These are phyloP conservation scores for Knipowitschia caucasica DNA, from an alignment of 2,797 vertebrate species.

Conservation along the genomic window DNA sequence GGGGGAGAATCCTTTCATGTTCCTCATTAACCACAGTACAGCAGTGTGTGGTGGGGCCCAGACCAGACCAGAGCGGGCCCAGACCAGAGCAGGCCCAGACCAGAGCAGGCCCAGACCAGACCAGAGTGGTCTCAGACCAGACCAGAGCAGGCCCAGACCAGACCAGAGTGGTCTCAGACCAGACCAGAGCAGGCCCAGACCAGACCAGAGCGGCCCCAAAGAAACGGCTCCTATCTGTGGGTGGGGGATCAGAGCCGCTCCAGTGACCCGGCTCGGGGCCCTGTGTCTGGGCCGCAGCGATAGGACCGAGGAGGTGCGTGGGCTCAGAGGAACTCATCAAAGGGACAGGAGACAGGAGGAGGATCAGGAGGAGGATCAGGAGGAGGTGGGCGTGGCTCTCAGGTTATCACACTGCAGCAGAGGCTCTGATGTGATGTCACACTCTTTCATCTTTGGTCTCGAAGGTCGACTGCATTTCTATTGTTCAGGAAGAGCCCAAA, in stretches of 20 bases:
- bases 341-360: too few relatives aligned
- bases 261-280: background rate
- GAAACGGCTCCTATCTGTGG: background rate
- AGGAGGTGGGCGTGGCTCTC: too few relatives aligned
- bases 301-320: too few relatives aligned
- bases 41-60: background rate
- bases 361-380: too few relatives aligned
- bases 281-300: background rate
- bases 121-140: background rate
- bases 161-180: background rate
- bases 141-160: too few relatives aligned
- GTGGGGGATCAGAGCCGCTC: constrained; percentile 3
- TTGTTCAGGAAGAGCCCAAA: too few relatives aligned
- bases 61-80: background rate
- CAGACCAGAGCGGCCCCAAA: background rate
- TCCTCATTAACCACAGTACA: constrained; percentile 2
- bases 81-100: background rate
- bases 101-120: background rate
- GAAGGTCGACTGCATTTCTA: too few relatives aligned
- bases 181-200: background rate
- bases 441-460: too few relatives aligned
- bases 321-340: too few relatives aligned
- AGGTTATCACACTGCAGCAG: too few relatives aligned
- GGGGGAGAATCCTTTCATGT: constrained; percentile 4
- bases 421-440: too few relatives aligned